A percentile compares a stretch with the other conserved stretches of the same genome.
phyloP scores from a whole-genome alignment of 2,797 vertebrate species.

The Sphaeramia orbicularis region DNA sequence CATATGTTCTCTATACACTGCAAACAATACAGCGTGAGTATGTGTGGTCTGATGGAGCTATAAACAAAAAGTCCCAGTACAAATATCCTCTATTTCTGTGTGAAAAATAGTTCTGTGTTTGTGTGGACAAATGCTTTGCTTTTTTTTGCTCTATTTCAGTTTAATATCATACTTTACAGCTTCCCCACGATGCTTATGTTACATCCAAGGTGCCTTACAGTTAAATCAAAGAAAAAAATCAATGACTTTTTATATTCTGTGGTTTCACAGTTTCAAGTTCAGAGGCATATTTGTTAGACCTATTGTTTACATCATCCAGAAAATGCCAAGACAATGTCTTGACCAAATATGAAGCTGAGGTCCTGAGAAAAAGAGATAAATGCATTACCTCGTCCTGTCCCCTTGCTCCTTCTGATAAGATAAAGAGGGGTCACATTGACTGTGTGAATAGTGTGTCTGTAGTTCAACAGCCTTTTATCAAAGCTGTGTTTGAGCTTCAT shows the following conservation, averaged over 20 bases:
- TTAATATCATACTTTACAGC: neutral
- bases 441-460: slow-evolving; percentile 41
- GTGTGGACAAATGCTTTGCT: neutral
- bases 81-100: neutral
- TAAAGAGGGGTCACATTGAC: slow-evolving; percentile 66
- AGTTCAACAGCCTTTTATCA: slow-evolving; percentile 50
- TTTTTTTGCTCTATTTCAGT: neutral
- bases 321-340: slow-evolving; percentile 41
- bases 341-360: slow-evolving; percentile 31
- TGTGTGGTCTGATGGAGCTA: slow-evolving; percentile 13
- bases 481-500: slow-evolving; percentile 36
- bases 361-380: slow-evolving; percentile 62
- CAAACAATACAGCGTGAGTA: slow-evolving; percentile 22
- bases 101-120: slow-evolving; percentile 4
- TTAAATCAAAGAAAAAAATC: neutral
- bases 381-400: slow-evolving; percentile 46
- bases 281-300: slow-evolving; percentile 17
- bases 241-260: slow-evolving; percentile 1
- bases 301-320: slow-evolving; percentile 27
- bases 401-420: slow-evolving; percentile 59
- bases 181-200: neutral
- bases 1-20: slow-evolving; percentile 20
- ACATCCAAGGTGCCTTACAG: neutral
- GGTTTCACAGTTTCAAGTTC: slow-evolving; percentile 19
- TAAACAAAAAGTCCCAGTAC: slow-evolving; percentile 18